Evolutionary conservation across 2,797 vertebrate genomes (phyloP), one percentile per base, ranked within the genome.

Genomic region (Prionace glauca): DNA sequence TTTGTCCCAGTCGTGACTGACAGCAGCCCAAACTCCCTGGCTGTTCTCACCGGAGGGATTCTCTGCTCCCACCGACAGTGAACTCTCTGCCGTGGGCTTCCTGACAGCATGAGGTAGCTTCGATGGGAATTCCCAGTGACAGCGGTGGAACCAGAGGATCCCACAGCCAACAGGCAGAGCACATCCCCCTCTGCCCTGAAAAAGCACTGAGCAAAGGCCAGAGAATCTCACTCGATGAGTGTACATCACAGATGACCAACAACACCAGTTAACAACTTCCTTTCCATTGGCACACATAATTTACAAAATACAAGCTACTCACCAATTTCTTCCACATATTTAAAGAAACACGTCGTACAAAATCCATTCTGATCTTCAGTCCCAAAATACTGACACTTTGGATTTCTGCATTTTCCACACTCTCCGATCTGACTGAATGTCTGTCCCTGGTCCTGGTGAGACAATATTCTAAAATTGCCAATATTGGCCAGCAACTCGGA

Each of bases 341-440:
- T 94, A 12, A 94, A 29, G 92, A 94, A 96, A 65, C 96, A 96
- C 0, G 94, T 8, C 0, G 96, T 96, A 74, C 96, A 96, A 65
- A 94, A 72, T 8, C 88, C 79, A 16, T 45, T 50, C 32, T 94
- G 95, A 8, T 96, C 36, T n/a, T 22, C 9, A n/a, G 96, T 94
- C 29, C 96, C 96, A 12, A 94, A 96, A 81, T 87, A 96, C 65
- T 95, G 56, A 36, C 96, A 96, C 32, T 81, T 60, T 3, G 91
- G 77, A 20, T 60, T 96, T 45, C 45, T 93, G 95, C 96, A 96
- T 24, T 81, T 56, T 95, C 24, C 72, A 41, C 32, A 11, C 60
- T 60, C 90, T 24, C 56, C 32, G 2, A n/a, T 50, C 45, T n/a
- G 77, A 77, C 41, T 32, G 24, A 26, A 9, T 32, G 2, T 24